Percentiles rank a stretch among this genome's conserved stretches.
Evolutionary conservation across 2,888 invertebrate species (phyloP).

Genomic region (Stenchaetothrips biformis): DNA sequence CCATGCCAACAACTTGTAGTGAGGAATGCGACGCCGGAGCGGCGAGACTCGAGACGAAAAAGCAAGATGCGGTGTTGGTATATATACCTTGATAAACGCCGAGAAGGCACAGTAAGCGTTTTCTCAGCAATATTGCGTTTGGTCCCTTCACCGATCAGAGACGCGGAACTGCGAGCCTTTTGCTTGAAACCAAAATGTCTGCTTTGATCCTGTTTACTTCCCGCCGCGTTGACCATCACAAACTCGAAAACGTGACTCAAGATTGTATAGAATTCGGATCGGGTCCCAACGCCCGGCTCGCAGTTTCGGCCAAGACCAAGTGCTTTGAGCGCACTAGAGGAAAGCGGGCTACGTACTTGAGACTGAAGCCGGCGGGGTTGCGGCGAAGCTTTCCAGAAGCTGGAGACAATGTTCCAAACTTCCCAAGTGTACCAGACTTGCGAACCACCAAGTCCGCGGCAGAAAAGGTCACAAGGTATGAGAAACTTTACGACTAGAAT

Average conservation of each 20-base stretch:
- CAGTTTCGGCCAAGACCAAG: not conserved
- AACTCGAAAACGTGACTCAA: not conserved
- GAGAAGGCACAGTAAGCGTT: not conserved
- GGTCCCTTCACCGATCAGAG: not conserved
- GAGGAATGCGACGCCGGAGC: too few relatives aligned
- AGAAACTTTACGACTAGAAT: not conserved
- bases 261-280: not conserved
- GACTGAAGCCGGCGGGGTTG: not conserved
- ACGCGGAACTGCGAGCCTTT: conserved; percentile 4
- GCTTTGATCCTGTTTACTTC: conserved; percentile 8
- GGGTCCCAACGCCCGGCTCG: not conserved
- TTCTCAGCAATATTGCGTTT: not conserved
- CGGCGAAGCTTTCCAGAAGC: not conserved
- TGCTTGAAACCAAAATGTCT: conserved; percentile 17
- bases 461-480: not conserved
- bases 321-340: not conserved
- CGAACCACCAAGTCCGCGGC: not conserved
- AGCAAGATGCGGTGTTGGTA: not conserved
- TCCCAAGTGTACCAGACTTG: not conserved
- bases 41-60: too few relatives aligned
- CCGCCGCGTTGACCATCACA: conserved; percentile 11
- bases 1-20: too few relatives aligned
- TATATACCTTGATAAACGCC: not conserved
- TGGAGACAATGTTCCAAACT: not conserved
- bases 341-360: not conserved